These are phyloP conservation scores for Prionailurus bengalensis DNA, from an alignment of 2,113 vertebrate species.

Conservation along the genomic window DNA sequence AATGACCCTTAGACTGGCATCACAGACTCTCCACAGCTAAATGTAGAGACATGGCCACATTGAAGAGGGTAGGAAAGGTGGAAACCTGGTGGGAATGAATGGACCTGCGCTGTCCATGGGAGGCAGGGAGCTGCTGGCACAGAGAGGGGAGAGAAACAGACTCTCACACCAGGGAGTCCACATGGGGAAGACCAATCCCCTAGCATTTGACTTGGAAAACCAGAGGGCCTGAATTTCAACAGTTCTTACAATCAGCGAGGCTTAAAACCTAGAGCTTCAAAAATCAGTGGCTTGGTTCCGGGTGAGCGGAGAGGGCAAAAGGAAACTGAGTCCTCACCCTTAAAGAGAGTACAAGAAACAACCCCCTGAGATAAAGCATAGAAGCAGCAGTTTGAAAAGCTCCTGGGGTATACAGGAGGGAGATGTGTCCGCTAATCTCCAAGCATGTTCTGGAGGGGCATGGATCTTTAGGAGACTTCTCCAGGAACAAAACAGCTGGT, in stretches of 20 bases:
- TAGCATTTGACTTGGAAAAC: neutral
- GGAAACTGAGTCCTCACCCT: neutral
- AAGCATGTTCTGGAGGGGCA: neutral
- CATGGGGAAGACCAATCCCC: neutral
- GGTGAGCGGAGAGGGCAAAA: neutral
- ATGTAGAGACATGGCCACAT: neutral
- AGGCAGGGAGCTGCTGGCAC: neutral
- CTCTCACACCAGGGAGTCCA: neutral
- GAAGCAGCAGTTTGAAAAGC: neutral
- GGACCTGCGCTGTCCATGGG: neutral
- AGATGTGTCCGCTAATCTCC: neutral
- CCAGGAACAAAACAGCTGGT: neutral
- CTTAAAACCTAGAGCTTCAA: neutral
- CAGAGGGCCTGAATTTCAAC: neutral
- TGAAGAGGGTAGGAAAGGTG: neutral
- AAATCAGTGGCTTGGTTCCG: neutral
- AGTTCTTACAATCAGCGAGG: neutral
- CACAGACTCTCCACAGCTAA: neutral
- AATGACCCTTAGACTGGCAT: neutral
- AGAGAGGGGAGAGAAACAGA: neutral
- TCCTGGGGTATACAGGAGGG: neutral
- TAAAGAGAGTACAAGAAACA: neutral
- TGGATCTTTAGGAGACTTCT: neutral
- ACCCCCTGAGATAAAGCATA: neutral
- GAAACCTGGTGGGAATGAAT: neutral